Base-by-base conservation (phyloP, 2,113 vertebrate species). In the Polyodon spathula region DNA sequence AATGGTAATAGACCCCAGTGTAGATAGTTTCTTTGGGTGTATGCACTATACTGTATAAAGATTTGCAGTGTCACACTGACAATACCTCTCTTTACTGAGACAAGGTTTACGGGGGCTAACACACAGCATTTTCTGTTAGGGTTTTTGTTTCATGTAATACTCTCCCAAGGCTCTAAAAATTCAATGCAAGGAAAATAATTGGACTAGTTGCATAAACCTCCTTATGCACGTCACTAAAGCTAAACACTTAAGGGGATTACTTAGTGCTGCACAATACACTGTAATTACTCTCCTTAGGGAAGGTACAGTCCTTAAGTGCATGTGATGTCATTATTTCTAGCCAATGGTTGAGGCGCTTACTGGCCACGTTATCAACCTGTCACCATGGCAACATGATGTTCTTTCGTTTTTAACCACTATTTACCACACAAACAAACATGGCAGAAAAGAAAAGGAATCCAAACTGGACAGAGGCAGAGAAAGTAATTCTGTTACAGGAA, bases 401-500 rank as follows among this genome's bases (percentile, higher is more conserved):
- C 39, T 64, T 59, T 40, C 17, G 40, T n/a, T 10, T 41, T 46
- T 38, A 51, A 56, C 46, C 40, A 41, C 43, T 40, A 15, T 46
- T 58, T 15, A 50, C 6, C 50, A n/a, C 44, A 50, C 27, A 50
- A 50, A 50, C 9, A n/a, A 52, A 51, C 8, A 53, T 42, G 46
- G 40, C 58, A 16, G n/a, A 42, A 52, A 60, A 50, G 46, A 63
- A 27, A 50, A 63, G 56, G 56, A 56, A 57, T 58, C 48, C 27
- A 16, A 60, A 52, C 48, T 52, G 38, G 37, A 37, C 42, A n/a
- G 27, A n/a, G 44, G 38, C 37, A 38, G 44, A 42, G 56, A 58
- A 50, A 37, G 15, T 12, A n/a, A 63, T 58, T 14, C 38, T 40
- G 55, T 58, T 63, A 7, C 39, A 56, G 17, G 37, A 53, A 58